Evolutionary conservation across 2,113 vertebrate species (phyloP), one percentile per base, ranked within the genome.

Genomic region (Triplophysa siluroides): DNA sequence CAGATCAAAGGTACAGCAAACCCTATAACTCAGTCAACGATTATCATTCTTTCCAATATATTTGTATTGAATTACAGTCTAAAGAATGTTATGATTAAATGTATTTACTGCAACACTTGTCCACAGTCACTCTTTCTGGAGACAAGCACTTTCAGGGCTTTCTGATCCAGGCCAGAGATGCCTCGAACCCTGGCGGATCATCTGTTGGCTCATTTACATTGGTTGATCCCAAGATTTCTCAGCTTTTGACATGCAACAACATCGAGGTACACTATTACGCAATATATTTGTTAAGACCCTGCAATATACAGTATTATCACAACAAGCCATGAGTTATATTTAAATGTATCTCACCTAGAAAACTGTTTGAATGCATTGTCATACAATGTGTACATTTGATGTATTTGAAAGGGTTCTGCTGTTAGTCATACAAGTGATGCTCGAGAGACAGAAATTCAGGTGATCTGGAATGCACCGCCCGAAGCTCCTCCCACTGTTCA

Each of bases 351-450:
- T 29, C 4, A 23, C 14, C 33, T 38, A 38, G 33, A 38, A 38
- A 38, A 38, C 6, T 8, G 33, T 38, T 7, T 38, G 6, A 69
- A 52, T 52, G 14, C 50, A 21, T 23, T 45, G n/a, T 2, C 41
- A 13, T 4, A 18, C 8, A 47, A 69, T 61, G 24, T 56, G 13
- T 74, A 26, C 65, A 11, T 77, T 14, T 61, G 4, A 21, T 86
- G 38, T 76, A 8, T 76, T 76, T 82, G 64, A 60, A 84, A 96
- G 95, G 94, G 91, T 58, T 95, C 94, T 72, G 95, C 95, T 41
- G 94, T 96, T 75, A 97, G 95, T 85, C 95, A 96, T 23, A 95
- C 91, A 33, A 94, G 41, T 78, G 64, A 92, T 79, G 85, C 67
- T n/a, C 91, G 83, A 63, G 92, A 95, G 87, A 88, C 76, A 0